Base-by-base conservation (phyloP, 2,888 invertebrate species). In the Eristalis pertinax region DNA sequence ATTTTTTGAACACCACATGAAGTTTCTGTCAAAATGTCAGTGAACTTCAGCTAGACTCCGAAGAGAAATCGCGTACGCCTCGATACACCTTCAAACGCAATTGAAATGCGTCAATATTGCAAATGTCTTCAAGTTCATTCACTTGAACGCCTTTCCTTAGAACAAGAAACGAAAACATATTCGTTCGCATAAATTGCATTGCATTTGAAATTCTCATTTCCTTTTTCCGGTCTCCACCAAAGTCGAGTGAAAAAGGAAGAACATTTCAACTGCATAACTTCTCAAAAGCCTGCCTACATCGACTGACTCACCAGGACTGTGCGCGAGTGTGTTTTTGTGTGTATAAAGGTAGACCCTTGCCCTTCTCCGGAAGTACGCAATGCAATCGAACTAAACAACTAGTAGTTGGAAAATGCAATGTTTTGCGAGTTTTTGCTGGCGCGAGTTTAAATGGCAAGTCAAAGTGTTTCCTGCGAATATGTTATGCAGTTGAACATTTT, bases 171-270 rank as follows among this genome's bases (percentile, higher is more conserved):
- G 32, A 35, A 62, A 11, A 68, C 32, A 56, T 15, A 15, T 58
- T 24, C 26, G 38, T 68, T 82, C 76, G 70, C 76, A 81, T 67
- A 78, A 67, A 63, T 64, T 82, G 65, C 22, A 79, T 72, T 79
- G 67, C 83, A 87, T 79, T 87, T 87, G 76, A 87, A 87, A 84
- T 76, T 87, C 87, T 87, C 87, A 87, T 87, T 87, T 87, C 84
- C 87, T 24, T 62, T 79, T 87, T 87, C 87, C 83, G 87, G 79
- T 87, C 24, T 38, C 50, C 4, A 24, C 15, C 22, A 60, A 26
- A 68, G 43, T 41, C 15, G 19, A 65, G 43, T 13, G 5, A 4
- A 64, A 65, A 64, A 58, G 72, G 15, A 56, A 63, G 58, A 72
- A 65, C 62, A 69, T 69, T 60, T 77, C 63, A 24, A 63, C 11